Percentiles rank a stretch among this genome's conserved stretches.
phyloP scores from a whole-genome alignment of 2,113 vertebrate species.

The Spilogale gracilis region DNA sequence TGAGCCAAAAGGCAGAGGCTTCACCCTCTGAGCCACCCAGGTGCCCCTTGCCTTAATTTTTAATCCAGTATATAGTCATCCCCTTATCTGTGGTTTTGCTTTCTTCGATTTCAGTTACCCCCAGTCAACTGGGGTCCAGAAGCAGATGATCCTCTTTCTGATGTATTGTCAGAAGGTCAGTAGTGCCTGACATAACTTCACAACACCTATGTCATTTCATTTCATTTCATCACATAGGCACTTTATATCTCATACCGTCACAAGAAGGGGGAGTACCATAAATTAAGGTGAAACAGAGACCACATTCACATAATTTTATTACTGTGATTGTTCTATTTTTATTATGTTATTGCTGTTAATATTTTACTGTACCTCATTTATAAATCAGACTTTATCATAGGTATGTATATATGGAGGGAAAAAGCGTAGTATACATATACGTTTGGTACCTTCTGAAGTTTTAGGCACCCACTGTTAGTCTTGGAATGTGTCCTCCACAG shows the following conservation, averaged over 20 bases:
- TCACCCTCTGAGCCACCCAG: too few species aligned
- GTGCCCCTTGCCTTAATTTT: background rate
- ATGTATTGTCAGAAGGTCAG: background rate
- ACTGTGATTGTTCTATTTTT: background rate
- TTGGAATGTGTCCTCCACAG: background rate
- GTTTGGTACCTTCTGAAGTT: background rate
- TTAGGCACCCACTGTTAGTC: background rate
- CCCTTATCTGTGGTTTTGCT: background rate
- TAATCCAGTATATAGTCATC: background rate
- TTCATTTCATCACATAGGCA: background rate
- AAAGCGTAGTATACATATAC: background rate
- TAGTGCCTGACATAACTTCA: background rate
- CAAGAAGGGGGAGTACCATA: background rate
- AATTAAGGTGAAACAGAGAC: background rate
- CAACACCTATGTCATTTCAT: background rate
- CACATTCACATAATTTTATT: background rate
- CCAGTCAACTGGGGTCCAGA: background rate
- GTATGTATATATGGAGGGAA: background rate
- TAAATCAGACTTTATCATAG: background rate
- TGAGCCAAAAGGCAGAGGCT: too few species aligned
- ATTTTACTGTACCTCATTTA: background rate
- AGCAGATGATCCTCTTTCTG: background rate
- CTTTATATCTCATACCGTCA: background rate
- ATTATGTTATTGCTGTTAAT: background rate
- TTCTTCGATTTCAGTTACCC: background rate